Base-by-base conservation (phyloP, 2,113 vertebrate species). In the Oncorhynchus clarkii region DNA sequence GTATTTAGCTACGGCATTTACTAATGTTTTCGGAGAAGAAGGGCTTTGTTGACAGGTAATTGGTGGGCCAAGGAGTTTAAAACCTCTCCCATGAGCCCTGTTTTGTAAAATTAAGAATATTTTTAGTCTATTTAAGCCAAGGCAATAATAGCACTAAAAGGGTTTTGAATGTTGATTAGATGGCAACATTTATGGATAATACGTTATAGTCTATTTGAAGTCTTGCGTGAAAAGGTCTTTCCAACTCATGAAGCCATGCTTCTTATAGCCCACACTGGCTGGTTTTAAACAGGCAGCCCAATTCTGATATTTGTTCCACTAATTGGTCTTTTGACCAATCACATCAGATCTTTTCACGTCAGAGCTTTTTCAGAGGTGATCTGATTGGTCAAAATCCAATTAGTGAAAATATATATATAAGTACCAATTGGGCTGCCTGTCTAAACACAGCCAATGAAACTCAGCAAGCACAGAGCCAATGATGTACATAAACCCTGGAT, bases 1-100 rank as follows among this genome's bases (percentile, higher is more conserved):
- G 84, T 77, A 81, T 71, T 85, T 73, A 74, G 51, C 51, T 29
- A 77, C 70, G 22, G 80, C 82, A 84, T 85, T 89, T 88, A 82
- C 29, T 49, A 51, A 26, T 54, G 71, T 48, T 78, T 87, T 83
- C 60, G 82, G 77, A 81, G 66, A 78, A 78, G 77, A 79, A 65
- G 29, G 22, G 62, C 34, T 75, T 67, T 78, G 76, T 83, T 84
- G 67, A 80, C 8, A 39, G 68, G 78, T 86, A 89, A 92, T 88
- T 90, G 78, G 64, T n/a, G 78, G 78, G 59, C 48, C 77, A 76
- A 79, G 51, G 74, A 84, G 79, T 84, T 82, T 76, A 79, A 80
- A 74, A 68, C 74, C 59, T 78, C 20, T 78, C 77, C 22, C 18
- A 80, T 66, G 39, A 77, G 83, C 39, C 27, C 73, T 27, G 65